These are phyloP conservation scores for Anoplopoma fimbria DNA, from an alignment of 2,113 vertebrate genomes.

Conservation along the genomic window DNA sequence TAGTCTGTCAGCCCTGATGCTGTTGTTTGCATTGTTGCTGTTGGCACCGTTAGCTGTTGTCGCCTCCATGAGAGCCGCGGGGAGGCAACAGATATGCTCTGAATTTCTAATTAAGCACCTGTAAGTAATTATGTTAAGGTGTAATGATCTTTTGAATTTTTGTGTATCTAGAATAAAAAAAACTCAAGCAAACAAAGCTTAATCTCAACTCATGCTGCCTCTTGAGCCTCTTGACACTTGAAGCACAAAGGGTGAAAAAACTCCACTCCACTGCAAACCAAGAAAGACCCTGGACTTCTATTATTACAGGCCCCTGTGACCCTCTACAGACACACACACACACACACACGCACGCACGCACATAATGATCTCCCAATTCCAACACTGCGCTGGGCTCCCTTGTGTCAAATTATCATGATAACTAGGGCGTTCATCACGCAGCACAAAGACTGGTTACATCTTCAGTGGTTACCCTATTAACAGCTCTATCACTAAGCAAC, in stretches of 20 bases:
- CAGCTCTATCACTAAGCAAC: slow-evolving; percentile 74
- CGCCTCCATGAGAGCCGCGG: no score
- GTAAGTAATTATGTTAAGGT: background rate
- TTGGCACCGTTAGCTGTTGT: no score
- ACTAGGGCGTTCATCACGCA: slow-evolving; percentile 58
- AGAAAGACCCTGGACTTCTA: slow-evolving; percentile 19
- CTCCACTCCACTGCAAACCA: slow-evolving; percentile 13
- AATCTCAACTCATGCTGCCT: background rate
- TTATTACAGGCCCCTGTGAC: slow-evolving; percentile 19
- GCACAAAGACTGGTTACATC: slow-evolving; percentile 70
- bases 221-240: background rate
- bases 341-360: background rate
- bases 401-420: slow-evolving; percentile 66
- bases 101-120: background rate
- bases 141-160: background rate
- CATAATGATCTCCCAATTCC: background rate
- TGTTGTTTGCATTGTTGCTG: no score
- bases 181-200: slow-evolving; percentile 12
- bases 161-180: background rate
- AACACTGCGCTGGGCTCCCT: slow-evolving; percentile 30
- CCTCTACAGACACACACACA: background rate
- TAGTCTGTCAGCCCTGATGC: no score
- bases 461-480: slow-evolving; percentile 66
- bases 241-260: background rate
- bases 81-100: background rate